Conservation (phyloP, 2,888 invertebrate species). For the Dolichomitus sp. region DNA sequence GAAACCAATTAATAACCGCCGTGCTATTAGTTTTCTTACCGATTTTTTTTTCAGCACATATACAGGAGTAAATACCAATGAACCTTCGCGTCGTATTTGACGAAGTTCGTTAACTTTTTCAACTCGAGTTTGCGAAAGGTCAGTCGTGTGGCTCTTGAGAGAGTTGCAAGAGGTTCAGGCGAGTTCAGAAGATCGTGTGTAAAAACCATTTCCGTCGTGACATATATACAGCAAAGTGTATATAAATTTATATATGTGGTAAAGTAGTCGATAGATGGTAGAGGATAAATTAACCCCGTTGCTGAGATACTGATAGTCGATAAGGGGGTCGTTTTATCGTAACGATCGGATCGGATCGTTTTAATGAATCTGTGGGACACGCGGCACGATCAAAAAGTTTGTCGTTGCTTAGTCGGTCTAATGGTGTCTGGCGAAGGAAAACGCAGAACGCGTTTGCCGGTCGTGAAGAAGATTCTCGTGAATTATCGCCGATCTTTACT, state of each 20-base stretch:
- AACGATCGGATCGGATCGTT: slow-evolving; percentile 55
- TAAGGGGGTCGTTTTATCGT: slow-evolving; percentile 45
- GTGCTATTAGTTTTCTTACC: not conserved
- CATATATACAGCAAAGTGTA: slow-evolving; percentile 8
- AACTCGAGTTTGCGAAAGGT: slow-evolving; percentile 43
- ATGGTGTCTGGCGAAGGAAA: slow-evolving; percentile 6
- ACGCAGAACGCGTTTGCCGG: slow-evolving; percentile 9
- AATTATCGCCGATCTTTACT: slow-evolving; percentile 54
- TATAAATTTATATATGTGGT: not conserved
- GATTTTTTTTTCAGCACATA: slow-evolving; percentile 6
- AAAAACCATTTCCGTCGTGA: slow-evolving; percentile 48
- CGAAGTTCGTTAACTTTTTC: slow-evolving; percentile 49
- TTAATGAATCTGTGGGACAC: slow-evolving; percentile 51
- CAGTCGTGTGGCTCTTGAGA: slow-evolving; percentile 34
- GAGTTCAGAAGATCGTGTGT: slow-evolving; percentile 34
- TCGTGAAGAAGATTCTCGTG: slow-evolving; percentile 47
- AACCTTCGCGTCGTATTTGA: slow-evolving; percentile 27
- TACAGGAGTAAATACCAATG: not conserved
- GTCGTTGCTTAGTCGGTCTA: slow-evolving; percentile 12
- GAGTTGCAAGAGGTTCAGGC: slow-evolving; percentile 6
- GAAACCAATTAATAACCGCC: slow-evolving; percentile 32
- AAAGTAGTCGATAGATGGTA: not conserved
- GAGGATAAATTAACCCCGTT: slow-evolving; percentile 38
- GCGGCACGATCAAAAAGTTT: slow-evolving; percentile 56
- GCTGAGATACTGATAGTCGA: slow-evolving; percentile 37